A percentile compares a stretch with the other conserved stretches of the same genome.
Conservation (phyloP, 2,113 vertebrate species). For the Apteryx mantelli region DNA sequence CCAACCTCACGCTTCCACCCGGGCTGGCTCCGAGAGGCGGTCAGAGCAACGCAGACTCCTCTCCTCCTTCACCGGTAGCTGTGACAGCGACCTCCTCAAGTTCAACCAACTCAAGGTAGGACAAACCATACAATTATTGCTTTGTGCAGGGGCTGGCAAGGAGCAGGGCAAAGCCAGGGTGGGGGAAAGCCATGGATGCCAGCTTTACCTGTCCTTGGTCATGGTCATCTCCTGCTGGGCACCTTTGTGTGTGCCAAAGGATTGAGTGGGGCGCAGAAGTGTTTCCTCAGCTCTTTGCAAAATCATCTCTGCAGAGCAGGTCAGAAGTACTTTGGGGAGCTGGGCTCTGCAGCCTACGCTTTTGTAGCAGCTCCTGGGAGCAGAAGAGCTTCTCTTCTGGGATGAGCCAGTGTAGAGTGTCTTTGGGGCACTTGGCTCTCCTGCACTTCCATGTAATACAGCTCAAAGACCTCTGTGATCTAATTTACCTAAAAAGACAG, state of each 20-base stretch:
- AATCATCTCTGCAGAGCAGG: not conserved
- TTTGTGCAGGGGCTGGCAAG: not conserved
- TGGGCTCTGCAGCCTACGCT: not conserved
- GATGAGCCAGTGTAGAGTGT: not conserved
- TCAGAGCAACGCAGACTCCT: constrained; percentile 94
- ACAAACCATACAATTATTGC: not conserved
- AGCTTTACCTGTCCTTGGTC: not conserved
- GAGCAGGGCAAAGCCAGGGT: not conserved
- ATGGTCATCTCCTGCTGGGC: not conserved
- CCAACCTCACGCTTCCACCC: constrained; percentile 92
- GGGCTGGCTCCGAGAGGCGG: constrained; percentile 93
- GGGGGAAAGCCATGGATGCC: not conserved
- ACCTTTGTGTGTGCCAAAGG: not conserved
- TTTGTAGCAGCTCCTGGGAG: no score
- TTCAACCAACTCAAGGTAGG: constrained; percentile 99
- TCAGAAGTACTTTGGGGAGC: not conserved
- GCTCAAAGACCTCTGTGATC: not conserved
- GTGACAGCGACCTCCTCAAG: constrained; percentile 97
- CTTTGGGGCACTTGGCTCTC: not conserved
- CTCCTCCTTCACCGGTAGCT: constrained; percentile 92
- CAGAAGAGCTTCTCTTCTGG: not conserved
- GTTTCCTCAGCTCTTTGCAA: not conserved
- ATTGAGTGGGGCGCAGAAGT: not conserved
- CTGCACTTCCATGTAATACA: not conserved
- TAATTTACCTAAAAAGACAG: not conserved